phyloP scores from a whole-genome alignment of 2,888 invertebrate species.

The Cetonia aurata region DNA sequence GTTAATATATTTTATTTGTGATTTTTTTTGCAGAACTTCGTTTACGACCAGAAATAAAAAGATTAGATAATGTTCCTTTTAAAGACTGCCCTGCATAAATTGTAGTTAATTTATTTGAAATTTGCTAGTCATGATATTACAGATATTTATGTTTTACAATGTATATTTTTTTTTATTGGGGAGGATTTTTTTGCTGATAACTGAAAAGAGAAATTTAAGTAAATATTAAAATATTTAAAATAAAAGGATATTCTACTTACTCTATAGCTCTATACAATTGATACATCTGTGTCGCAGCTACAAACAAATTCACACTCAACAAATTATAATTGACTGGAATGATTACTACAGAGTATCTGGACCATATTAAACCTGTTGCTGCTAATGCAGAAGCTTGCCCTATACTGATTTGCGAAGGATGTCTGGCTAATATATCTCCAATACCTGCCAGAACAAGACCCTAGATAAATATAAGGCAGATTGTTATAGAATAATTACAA shows the following conservation, averaged over 20 bases:
- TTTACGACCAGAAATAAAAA: constrained; percentile 73
- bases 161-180: constrained; percentile 9
- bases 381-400: constrained; percentile 86
- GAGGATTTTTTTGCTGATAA: constrained; percentile 30
- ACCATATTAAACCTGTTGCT: constrained; percentile 94
- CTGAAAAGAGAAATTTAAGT: constrained; percentile 24
- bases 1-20: constrained; percentile 28
- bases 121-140: constrained; percentile 29
- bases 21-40: constrained; percentile 70
- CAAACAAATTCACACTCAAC: constrained; percentile 96
- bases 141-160: neutral
- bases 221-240: neutral
- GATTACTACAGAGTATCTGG: constrained; percentile 95
- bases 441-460: constrained; percentile 90
- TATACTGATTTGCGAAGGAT: constrained; percentile 88
- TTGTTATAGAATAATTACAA: neutral
- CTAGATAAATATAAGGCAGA: constrained; percentile 63
- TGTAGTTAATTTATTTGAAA: constrained; percentile 21
- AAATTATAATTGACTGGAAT: constrained; percentile 96
- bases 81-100: constrained; percentile 66
- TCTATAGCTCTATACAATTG: constrained; percentile 81
- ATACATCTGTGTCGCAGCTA: constrained; percentile 86
- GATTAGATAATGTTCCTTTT: constrained; percentile 75
- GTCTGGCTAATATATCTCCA: constrained; percentile 84
- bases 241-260: constrained; percentile 57